A percentile compares a stretch with the other conserved stretches of the same genome.
These are phyloP conservation scores for Phenganax stokvisi DNA, from an alignment of 92 coral and sea anemone genomes.

Conservation along the genomic window DNA sequence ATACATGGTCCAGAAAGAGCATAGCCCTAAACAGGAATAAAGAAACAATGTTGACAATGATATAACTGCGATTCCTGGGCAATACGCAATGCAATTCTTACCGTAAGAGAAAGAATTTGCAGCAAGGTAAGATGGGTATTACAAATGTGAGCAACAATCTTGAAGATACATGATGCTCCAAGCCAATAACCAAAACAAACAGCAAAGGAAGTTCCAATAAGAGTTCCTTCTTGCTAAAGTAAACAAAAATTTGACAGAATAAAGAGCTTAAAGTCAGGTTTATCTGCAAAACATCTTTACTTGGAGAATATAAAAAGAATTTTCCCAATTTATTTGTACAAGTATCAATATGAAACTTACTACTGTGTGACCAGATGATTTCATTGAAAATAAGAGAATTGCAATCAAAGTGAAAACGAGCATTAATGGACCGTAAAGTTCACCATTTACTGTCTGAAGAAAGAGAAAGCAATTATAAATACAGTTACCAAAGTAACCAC, in stretches of 20 bases:
- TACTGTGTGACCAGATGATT: slow-evolving; percentile 96
- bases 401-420: slow-evolving; percentile 88
- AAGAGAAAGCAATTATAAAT: background rate
- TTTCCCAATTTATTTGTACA: background rate
- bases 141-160: slow-evolving; percentile 81
- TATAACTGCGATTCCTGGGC: background rate
- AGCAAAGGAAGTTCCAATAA: slow-evolving; percentile 95
- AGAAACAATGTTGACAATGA: background rate
- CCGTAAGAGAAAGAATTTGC: slow-evolving; percentile 86
- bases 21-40: slow-evolving; percentile 60
- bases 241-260: background rate
- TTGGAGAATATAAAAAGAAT: background rate
- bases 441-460: slow-evolving; percentile 91
- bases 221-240: slow-evolving; percentile 91
- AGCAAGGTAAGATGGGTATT: slow-evolving; percentile 91
- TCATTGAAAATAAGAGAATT: slow-evolving; percentile 86
- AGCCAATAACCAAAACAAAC: slow-evolving; percentile 99
- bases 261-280: background rate
- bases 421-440: slow-evolving; percentile 97
- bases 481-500: background rate
- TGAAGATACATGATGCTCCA: slow-evolving; percentile 86
- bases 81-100: slow-evolving; percentile 40
- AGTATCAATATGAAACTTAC: slow-evolving; percentile 47
- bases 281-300: background rate
- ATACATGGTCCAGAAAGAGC: slow-evolving; percentile 81